These are phyloP conservation scores for Psittacula echo DNA, from an alignment of 2,797 vertebrate genomes.

Conservation along the genomic window DNA sequence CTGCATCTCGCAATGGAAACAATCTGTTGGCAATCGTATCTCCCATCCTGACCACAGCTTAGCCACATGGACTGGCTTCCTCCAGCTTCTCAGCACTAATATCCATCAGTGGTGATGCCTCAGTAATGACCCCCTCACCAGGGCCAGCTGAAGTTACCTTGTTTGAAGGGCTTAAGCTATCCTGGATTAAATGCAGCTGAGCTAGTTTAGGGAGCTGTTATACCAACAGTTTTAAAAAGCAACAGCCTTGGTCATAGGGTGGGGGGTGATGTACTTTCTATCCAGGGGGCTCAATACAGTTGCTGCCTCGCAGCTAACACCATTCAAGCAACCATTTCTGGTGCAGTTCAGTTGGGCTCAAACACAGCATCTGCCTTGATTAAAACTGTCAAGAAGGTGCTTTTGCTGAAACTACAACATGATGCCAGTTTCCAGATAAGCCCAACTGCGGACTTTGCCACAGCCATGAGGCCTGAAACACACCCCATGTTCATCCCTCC, in stretches of 20 bases:
- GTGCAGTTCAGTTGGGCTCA: background rate
- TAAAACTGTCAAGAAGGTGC: background rate
- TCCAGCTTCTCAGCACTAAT: background rate
- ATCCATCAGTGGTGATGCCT: background rate
- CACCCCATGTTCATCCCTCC: accelerated
- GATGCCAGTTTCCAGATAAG: background rate
- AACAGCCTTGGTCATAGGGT: background rate
- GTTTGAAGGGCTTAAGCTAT: background rate
- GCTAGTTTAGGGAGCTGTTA: background rate
- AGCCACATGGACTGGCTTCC: background rate
- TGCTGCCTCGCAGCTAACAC: background rate
- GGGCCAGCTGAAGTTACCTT: background rate
- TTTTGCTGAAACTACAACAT: background rate
- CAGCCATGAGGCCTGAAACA: background rate
- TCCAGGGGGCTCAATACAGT: background rate
- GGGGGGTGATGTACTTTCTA: background rate
- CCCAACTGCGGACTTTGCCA: background rate
- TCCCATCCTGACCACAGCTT: background rate
- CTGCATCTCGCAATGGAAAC: background rate
- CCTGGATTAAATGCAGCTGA: background rate
- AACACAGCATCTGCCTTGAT: accelerated
- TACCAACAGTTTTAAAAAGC: background rate
- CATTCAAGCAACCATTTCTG: background rate
- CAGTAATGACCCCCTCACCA: background rate
- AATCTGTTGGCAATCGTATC: background rate